Base-by-base conservation (phyloP, 2,113 vertebrate genomes). In the Cyprinodon variegatus region DNA sequence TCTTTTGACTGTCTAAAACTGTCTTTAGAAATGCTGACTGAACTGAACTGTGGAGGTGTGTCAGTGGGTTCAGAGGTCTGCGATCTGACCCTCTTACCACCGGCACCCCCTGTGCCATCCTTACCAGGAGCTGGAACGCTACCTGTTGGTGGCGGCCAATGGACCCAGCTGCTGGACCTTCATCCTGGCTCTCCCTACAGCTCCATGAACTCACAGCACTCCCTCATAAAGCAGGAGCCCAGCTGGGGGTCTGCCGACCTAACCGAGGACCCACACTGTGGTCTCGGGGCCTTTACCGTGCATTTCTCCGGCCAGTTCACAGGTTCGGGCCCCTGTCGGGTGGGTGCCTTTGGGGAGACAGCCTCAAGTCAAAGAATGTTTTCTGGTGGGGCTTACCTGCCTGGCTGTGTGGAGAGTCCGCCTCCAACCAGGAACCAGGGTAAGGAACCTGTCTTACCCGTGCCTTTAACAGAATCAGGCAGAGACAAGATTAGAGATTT, bases 161-260 rank as follows among this genome's bases (percentile, higher is more conserved):
- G 97, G 97, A 95, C 96, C 2, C 97, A 96, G 0, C 95, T 98
- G 66, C 92, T 98, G 92, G 97, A 99, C 95, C 97, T 98, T 67
- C 96, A 97, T 74, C 94, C 97, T 7, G 92, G 95, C 37, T 95
- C 96, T 82, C 85, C 96, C 66, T 95, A 97, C 85, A 81, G 94
- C 92, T 94, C 96, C 13, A 92, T 98, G 83, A 94, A 96, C 63
- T 94, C 96, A 22, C 96, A 97, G 90, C 96, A 96, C 91, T 96
- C 98, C 74, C 96, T 98, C 89, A 97, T 99, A 94, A 99, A 99
- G 88, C 98, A 99, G 92, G 98, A 99, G 90, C 97, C 97, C 3
- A 94, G 93, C 88, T 99, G 98, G 98, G 96, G 95, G 70, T 83
- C 93, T 60, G 61, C 94, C 0, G 98, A 99, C 79, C 92, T 96